Conservation (phyloP, 2,888 invertebrate species). For the Tryphoninae sp. region DNA sequence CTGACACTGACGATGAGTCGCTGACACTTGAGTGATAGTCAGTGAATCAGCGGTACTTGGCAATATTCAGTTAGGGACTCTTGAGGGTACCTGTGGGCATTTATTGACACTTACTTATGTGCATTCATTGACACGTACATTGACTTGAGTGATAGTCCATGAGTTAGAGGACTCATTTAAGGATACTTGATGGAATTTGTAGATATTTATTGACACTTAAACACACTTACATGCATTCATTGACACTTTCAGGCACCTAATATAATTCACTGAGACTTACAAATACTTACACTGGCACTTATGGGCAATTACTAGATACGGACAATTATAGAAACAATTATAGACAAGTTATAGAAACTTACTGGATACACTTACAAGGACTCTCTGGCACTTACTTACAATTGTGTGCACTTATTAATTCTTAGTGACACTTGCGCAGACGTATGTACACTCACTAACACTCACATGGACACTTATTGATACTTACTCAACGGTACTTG, state of each 20-base stretch:
- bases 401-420: too few species aligned
- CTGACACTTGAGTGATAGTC: background rate
- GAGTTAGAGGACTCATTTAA: too few species aligned
- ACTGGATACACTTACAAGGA: background rate
- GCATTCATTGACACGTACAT: background rate
- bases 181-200: too few species aligned
- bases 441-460: background rate
- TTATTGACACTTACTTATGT: background rate
- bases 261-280: background rate
- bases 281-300: background rate
- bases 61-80: background rate
- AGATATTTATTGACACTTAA: too few species aligned
- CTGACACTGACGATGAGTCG: background rate
- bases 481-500: background rate
- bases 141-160: too few species aligned
- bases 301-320: background rate
- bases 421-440: too few species aligned
- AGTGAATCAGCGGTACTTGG: background rate
- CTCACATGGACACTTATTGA: background rate
- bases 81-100: background rate
- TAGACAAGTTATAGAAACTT: too few species aligned
- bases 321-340: too few species aligned
- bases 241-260: background rate
- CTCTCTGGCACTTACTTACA: background rate
- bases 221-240: background rate